Percentiles rank a stretch among this genome's conserved stretches.
phyloP scores from a whole-genome alignment of 2,797 vertebrate species.

The Gymnothorax javanicus region DNA sequence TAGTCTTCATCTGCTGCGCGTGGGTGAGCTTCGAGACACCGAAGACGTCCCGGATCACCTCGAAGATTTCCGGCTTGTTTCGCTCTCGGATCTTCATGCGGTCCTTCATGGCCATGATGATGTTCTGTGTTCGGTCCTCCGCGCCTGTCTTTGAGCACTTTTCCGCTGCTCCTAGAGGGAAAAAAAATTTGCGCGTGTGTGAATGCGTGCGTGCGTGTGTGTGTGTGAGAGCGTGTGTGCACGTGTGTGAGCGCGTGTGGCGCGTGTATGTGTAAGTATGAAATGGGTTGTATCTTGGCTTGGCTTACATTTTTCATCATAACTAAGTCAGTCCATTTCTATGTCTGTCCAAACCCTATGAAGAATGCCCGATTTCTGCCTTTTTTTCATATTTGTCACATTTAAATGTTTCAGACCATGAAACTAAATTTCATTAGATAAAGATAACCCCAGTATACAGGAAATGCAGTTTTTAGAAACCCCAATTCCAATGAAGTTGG shows the following conservation, averaged over 20 bases:
- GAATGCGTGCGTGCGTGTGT: not conserved
- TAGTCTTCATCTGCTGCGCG: conserved; percentile 89
- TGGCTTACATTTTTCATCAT: too few relatives aligned
- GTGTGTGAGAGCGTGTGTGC: not conserved
- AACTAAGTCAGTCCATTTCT: too few relatives aligned
- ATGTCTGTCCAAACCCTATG: too few relatives aligned
- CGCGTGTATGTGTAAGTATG: too few relatives aligned
- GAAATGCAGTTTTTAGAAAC: too few relatives aligned
- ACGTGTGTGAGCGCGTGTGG: not conserved
- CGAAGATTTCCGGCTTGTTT: conserved; percentile 97
- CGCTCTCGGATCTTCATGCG: conserved; percentile 97
- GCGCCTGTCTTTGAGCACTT: conserved; percentile 95
- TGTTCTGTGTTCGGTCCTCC: conserved; percentile 91
- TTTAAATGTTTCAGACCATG: too few relatives aligned
- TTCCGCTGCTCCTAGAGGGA: conserved; percentile 85
- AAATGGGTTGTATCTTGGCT: too few relatives aligned
- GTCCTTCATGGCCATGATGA: conserved; percentile 98
- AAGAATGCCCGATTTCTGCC: too few relatives aligned
- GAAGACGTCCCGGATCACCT: conserved; percentile 88
- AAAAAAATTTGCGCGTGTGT: not conserved
- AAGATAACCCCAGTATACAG: too few relatives aligned
- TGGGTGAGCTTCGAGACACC: conserved; percentile 79
- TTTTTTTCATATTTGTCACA: too few relatives aligned
- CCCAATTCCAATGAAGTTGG: too few relatives aligned
- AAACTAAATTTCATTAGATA: too few relatives aligned